phyloP scores from a whole-genome alignment of 2,113 vertebrate genomes.

The Hippoglossus stenolepis region DNA sequence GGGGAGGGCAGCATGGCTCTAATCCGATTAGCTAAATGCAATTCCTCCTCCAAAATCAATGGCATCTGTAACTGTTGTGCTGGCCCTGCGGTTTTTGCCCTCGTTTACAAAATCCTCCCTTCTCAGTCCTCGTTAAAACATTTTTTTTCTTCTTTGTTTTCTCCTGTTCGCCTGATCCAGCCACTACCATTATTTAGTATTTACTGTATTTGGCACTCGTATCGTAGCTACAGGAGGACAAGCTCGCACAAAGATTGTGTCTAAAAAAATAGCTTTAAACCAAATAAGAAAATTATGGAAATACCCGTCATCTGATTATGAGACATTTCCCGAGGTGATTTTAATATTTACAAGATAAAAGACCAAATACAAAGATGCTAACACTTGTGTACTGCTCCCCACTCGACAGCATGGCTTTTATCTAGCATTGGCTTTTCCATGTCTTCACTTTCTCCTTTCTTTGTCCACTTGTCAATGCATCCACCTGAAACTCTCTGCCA shows the following conservation, averaged over 20 bases:
- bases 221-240: neutral
- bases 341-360: neutral
- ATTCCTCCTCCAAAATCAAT: conserved; percentile 82
- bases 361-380: neutral
- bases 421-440: conserved; percentile 38
- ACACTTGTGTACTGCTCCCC: neutral
- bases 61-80: conserved; percentile 68
- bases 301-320: neutral
- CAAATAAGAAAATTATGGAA: neutral
- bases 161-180: neutral
- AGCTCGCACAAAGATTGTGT: no score
- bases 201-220: conserved; percentile 22
- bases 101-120: conserved; percentile 31
- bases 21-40: conserved; percentile 84
- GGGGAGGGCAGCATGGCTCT: conserved; percentile 66
- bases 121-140: conserved; percentile 32
- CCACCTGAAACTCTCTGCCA: conserved; percentile 16
- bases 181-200: neutral
- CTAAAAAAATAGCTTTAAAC: no score
- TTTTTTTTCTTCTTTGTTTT: conserved; percentile 34
- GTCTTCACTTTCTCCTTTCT: conserved; percentile 36
- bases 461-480: conserved; percentile 57
- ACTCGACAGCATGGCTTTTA: conserved; percentile 13
- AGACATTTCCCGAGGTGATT: neutral
- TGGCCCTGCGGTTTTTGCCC: conserved; percentile 22